Conservation (phyloP, 2,113 vertebrate genomes). For the Accipiter cooperii region DNA sequence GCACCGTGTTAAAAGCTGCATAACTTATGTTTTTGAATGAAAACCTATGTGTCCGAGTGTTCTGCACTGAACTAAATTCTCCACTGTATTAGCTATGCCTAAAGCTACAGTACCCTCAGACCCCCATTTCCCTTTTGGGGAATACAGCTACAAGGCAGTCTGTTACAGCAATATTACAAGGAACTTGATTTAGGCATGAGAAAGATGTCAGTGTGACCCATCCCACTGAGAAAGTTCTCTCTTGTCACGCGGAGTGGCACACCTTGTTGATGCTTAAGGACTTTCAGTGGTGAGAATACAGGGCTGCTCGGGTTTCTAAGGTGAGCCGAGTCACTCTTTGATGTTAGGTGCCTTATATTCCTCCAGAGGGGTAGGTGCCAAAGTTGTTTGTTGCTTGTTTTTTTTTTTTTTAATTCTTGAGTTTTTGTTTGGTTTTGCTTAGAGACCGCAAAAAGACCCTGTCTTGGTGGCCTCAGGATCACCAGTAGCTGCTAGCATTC, state of each 20-base stretch:
- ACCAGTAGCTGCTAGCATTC: neutral
- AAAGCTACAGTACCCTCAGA: neutral
- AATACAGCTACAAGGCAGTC: neutral
- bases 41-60: neutral
- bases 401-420: neutral
- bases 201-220: neutral
- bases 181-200: neutral
- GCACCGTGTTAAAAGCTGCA: neutral
- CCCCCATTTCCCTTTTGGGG: neutral
- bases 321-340: neutral
- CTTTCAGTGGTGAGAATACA: neutral
- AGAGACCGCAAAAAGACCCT: neutral
- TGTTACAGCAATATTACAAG: neutral
- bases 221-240: neutral
- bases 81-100: neutral
- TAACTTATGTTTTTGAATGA: neutral
- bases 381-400: neutral
- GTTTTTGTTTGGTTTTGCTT: neutral
- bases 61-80: neutral
- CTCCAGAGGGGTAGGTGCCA: neutral
- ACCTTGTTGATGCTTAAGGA: neutral
- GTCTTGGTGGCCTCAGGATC: neutral
- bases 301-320: neutral
- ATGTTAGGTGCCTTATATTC: neutral
- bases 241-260: neutral